phyloP scores from a whole-genome alignment of 2,888 invertebrate species.

The Cordilura impudica region DNA sequence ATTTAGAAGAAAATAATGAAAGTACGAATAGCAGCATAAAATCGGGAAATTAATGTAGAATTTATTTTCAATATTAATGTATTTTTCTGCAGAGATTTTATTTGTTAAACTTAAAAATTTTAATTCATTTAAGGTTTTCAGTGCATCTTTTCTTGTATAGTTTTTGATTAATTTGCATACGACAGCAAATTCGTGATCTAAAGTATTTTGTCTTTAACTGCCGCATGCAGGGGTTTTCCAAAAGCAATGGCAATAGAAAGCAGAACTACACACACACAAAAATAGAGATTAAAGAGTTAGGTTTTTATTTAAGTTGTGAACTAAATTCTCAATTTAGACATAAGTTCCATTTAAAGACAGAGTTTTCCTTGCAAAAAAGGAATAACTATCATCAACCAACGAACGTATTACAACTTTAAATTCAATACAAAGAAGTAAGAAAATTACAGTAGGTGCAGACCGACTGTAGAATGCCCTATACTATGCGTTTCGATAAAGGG shows the following conservation, averaged over 20 bases:
- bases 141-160: slow-evolving; percentile 48
- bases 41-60: too few species aligned
- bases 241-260: slow-evolving; percentile 1
- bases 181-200: slow-evolving; percentile 78
- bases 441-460: too few species aligned
- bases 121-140: slow-evolving; percentile 53
- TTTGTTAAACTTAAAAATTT: slow-evolving; percentile 40
- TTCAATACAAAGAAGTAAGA: too few species aligned
- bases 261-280: slow-evolving; percentile 5
- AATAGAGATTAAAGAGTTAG: background rate
- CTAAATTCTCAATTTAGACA: slow-evolving; percentile 58
- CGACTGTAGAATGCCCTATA: too few species aligned
- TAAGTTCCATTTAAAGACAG: slow-evolving; percentile 49
- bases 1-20: too few species aligned
- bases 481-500: too few species aligned
- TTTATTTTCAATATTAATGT: too few species aligned
- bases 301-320: slow-evolving; percentile 58
- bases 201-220: slow-evolving; percentile 75
- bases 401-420: slow-evolving; percentile 26
- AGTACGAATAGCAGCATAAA: too few species aligned
- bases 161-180: slow-evolving; percentile 78
- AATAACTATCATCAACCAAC: slow-evolving; percentile 34
- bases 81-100: too few species aligned
- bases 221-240: slow-evolving; percentile 57
- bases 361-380: slow-evolving; percentile 5